Base-by-base conservation (phyloP, 2,888 invertebrate species). In the Eremobia ochroleuca region DNA sequence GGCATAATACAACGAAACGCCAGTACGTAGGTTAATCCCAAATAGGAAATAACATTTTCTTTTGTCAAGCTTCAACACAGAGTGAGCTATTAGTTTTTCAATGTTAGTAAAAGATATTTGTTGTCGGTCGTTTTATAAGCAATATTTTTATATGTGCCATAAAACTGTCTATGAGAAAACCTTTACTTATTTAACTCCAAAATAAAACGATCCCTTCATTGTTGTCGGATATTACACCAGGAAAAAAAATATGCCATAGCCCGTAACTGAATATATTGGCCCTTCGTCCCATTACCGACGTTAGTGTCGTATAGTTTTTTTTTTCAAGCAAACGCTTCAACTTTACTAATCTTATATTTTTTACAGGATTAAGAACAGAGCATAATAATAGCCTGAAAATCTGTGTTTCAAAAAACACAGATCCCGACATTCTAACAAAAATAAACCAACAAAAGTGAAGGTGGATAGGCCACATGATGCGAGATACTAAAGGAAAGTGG, bases 221-320 rank as follows among this genome's bases (percentile, higher is more conserved):
- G 77, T 82, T 73, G 72, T 72, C 37, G 72, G 77, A 81, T 77
- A 82, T 77, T 72, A 77, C 37, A 77, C 49, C 61, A 79, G 67
- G 79, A 79, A n/a, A n/a, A n/a, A n/a, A n/a, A 82, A 83, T 83
- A 67, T 82, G 62, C 66, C 66, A 62, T 64, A 71, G 46, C 83
- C 65, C 73, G 61, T 70, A 62, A 73, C 46, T 68, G 69, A 61
- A 73, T 66, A 61, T 70, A 65, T 78, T 34, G 69, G 65, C 8
- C 52, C 40, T 6, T 72, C 68, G 18, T 65, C 28, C 37, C 40
- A 78, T 79, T 79, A 83, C 71, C 13, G 43, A 71, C 34, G 68
- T 70, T 25, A 71, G 43, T 77, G 71, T 68, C 18, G 31, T 62
- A 49, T 28, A 49, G 77, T 31, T 64, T 15, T 71, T 66, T 76